Conservation (phyloP, 2,888 invertebrate species). For the Acanthopleura granulata region DNA sequence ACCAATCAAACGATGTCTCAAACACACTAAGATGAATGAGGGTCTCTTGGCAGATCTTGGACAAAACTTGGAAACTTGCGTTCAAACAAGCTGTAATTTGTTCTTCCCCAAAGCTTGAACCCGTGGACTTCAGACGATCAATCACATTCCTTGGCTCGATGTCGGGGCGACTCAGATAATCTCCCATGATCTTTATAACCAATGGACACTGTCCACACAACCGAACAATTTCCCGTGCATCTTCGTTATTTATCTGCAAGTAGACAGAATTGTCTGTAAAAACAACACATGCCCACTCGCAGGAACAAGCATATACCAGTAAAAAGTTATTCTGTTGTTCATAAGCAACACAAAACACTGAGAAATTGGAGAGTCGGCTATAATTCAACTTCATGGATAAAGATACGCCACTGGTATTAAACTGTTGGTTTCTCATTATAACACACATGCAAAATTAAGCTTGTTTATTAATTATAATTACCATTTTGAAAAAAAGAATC, state of each 20-base stretch:
- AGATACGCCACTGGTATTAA: too few species aligned
- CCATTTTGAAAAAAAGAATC: too few species aligned
- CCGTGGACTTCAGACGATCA: background rate
- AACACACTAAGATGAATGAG: background rate
- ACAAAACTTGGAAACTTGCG: background rate
- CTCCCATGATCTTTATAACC: background rate
- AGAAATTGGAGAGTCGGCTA: too few species aligned
- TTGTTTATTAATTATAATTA: too few species aligned
- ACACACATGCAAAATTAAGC: too few species aligned
- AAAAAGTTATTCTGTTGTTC: background rate
- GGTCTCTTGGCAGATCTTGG: background rate
- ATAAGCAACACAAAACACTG: background rate
- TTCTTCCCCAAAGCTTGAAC: background rate
- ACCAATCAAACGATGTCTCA: background rate
- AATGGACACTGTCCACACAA: background rate
- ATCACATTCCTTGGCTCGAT: background rate
- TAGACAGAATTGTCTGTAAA: background rate
- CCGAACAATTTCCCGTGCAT: background rate
- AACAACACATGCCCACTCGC: background rate
- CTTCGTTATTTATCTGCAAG: background rate
- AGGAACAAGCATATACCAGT: too few species aligned
- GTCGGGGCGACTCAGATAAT: background rate
- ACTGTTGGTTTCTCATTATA: too few species aligned
- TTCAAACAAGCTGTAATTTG: background rate
- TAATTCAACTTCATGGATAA: too few species aligned